A percentile compares a stretch with the other conserved stretches of the same genome.
phyloP scores from a whole-genome alignment of 2,888 invertebrate species.

The Ceriagrion tenellum region DNA sequence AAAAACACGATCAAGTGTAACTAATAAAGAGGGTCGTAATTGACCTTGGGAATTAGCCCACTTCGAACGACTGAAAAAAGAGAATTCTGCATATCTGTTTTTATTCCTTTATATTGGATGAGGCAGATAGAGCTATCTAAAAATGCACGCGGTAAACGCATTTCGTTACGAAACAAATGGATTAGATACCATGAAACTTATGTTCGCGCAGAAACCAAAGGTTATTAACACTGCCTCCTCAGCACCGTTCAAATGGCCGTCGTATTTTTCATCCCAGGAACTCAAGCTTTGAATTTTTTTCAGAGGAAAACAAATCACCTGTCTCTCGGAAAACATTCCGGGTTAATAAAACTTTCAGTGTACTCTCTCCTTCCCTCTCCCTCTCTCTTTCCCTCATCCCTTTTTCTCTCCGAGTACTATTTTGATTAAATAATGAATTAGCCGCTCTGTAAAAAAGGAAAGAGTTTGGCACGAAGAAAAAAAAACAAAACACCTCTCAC shows the following conservation, averaged over 20 bases:
- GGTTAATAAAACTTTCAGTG: conserved; percentile 67
- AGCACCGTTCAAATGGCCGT: conserved; percentile 53
- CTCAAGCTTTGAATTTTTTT: conserved; percentile 58
- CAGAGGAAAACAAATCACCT: conserved; percentile 56
- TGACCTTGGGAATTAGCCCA: no score
- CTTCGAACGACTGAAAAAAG: no score
- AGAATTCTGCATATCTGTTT: not conserved
- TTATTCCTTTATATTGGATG: not conserved
- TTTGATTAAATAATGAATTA: conserved; percentile 66
- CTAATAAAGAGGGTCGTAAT: no score
- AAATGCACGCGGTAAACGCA: not conserved
- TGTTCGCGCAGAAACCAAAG: conserved; percentile 62
- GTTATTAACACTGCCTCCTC: conserved; percentile 63
- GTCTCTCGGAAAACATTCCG: conserved; percentile 59
- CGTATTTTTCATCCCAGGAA: conserved; percentile 49
- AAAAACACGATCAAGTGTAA: no score
- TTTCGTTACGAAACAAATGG: conserved; percentile 32
- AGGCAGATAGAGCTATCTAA: conserved; percentile 6
- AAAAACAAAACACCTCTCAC: conserved; percentile 5
- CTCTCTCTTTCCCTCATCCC: not conserved
- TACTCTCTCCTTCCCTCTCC: conserved; percentile 35
- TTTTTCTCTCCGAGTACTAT: conserved; percentile 12
- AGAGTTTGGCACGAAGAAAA: conserved; percentile 26
- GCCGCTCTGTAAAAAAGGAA: conserved; percentile 42
- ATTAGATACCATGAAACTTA: conserved; percentile 55